Conservation (phyloP, 2,797 vertebrate species). For the Platalea minor region DNA sequence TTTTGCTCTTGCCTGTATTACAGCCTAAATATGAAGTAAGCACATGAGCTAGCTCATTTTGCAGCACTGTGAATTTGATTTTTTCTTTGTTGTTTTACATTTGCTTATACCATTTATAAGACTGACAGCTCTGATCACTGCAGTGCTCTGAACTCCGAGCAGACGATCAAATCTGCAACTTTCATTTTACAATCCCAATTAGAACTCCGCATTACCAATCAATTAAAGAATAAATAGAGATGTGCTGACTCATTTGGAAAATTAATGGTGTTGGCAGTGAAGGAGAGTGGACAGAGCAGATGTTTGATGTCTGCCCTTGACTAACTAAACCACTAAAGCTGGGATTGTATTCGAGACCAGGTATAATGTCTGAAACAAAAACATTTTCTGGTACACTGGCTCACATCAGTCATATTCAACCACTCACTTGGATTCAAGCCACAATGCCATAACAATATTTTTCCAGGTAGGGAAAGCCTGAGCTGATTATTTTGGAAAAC, state of each 20-base stretch:
- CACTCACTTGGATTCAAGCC: neutral
- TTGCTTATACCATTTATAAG: conserved; percentile 11
- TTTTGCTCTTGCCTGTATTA: neutral
- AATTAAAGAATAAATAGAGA: conserved; percentile 54
- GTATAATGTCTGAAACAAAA: conserved; percentile 36
- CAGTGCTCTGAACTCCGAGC: neutral
- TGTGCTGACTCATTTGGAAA: conserved; percentile 44
- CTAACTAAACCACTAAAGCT: neutral
- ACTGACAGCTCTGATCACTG: neutral
- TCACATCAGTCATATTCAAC: conserved; percentile 22
- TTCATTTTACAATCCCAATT: conserved; percentile 54
- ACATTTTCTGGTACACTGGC: conserved; percentile 28
- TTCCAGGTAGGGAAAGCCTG: neutral
- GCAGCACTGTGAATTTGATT: neutral
- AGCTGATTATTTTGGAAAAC: conserved; percentile 34
- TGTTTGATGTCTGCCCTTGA: conserved; percentile 52
- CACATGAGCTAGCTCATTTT: neutral
- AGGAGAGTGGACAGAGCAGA: conserved; percentile 28
- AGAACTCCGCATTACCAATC: conserved; percentile 1
- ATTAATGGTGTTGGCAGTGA: conserved; percentile 20
- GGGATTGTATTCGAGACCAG: conserved; percentile 14
- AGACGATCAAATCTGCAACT: conserved; percentile 13
- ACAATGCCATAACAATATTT: neutral
- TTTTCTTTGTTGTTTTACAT: neutral
- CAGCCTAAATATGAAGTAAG: neutral